phyloP scores from a whole-genome alignment of 2,888 invertebrate species.

The Ariolimax columbianus region DNA sequence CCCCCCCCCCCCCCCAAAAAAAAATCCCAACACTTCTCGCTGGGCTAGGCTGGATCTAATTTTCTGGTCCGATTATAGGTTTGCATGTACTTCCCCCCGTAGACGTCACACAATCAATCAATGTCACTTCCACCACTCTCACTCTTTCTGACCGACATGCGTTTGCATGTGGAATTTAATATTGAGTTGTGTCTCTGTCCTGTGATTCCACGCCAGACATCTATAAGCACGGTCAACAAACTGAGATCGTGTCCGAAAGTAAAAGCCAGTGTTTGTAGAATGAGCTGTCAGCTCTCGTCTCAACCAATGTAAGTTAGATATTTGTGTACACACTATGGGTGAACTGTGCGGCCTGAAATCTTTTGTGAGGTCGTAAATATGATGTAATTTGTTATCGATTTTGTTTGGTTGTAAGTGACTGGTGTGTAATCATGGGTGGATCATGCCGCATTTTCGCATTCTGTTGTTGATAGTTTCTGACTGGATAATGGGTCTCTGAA shows the following conservation, averaged over 20 bases:
- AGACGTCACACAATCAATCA: constrained; percentile 14
- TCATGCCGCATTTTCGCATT: no score
- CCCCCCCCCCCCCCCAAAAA: no score
- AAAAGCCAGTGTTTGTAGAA: not conserved
- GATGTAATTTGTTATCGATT: not conserved
- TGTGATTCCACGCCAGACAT: not conserved
- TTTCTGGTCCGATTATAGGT: not conserved
- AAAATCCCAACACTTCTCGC: not conserved
- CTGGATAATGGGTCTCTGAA: no score
- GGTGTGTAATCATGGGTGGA: not conserved
- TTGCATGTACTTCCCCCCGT: not conserved
- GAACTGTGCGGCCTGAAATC: not conserved
- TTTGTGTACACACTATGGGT: not conserved
- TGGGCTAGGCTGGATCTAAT: not conserved
- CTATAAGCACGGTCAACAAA: not conserved
- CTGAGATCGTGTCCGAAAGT: not conserved
- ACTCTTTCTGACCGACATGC: constrained; percentile 5
- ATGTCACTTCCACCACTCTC: not conserved
- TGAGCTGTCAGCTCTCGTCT: not conserved
- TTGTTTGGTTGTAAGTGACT: not conserved
- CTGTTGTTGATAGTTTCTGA: no score
- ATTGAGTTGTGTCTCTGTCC: not conserved
- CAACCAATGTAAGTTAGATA: not conserved
- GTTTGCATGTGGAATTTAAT: constrained; percentile 24
- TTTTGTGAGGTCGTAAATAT: not conserved